A percentile compares a stretch with the other conserved stretches of the same genome.
These are phyloP conservation scores for Pollenia amentaria DNA, from an alignment of 2,888 invertebrate species.

Conservation along the genomic window DNA sequence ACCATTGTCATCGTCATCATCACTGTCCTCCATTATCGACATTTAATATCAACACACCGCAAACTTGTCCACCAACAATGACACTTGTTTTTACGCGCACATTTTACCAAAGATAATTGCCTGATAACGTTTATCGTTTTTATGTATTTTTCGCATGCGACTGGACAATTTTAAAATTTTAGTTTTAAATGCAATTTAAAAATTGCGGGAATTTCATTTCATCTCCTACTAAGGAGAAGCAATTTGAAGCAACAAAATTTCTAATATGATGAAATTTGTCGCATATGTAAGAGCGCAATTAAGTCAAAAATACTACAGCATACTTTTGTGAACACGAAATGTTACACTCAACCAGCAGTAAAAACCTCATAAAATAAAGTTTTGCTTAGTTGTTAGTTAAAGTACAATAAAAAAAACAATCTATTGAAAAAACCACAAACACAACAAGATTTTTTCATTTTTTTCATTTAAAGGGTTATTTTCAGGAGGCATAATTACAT, in stretches of 20 bases:
- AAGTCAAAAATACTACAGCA: too few relatives aligned
- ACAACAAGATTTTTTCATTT: conserved; percentile 68
- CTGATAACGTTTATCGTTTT: conserved; percentile 32
- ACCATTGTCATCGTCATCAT: conserved; percentile 12
- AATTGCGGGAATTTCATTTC: too few relatives aligned
- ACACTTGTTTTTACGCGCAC: conserved; percentile 2
- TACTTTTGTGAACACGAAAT: neutral
- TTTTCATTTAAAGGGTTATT: conserved; percentile 12
- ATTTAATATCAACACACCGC: conserved; percentile 37
- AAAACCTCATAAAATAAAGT: conserved; percentile 26
- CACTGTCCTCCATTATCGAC: neutral
- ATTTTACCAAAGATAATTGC: conserved; percentile 49
- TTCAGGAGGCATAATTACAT: neutral
- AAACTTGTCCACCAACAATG: neutral
- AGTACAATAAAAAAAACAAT: conserved; percentile 6
- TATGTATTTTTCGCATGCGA: too few relatives aligned
- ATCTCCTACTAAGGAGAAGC: too few relatives aligned
- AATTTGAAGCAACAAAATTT: too few relatives aligned
- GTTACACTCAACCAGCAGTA: conserved; percentile 32
- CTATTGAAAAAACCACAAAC: conserved; percentile 70
- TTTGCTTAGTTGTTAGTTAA: conserved; percentile 34
- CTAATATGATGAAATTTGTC: too few relatives aligned
- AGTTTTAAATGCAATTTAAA: too few relatives aligned
- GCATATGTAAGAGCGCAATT: too few relatives aligned
- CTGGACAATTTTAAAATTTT: too few relatives aligned